Percentiles rank a stretch among this genome's conserved stretches.
phyloP scores from a whole-genome alignment of 35 echinoderm and acorn worm species.

The Hemicentrotus pulcherrimus region DNA sequence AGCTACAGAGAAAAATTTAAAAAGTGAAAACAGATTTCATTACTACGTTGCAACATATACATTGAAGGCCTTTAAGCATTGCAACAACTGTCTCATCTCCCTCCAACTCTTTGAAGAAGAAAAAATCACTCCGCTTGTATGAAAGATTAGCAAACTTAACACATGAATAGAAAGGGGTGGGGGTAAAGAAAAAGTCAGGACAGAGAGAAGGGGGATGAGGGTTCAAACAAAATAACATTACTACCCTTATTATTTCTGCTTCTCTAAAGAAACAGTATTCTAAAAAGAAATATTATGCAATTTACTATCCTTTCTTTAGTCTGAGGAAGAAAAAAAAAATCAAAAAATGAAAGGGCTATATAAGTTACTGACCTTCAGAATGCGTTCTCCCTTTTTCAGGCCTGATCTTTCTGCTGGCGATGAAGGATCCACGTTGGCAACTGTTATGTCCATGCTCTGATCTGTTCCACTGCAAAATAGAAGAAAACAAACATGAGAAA shows the following conservation, averaged over 20 bases:
- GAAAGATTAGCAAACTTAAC: neutral
- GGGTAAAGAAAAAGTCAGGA: neutral
- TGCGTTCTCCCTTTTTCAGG: conserved; percentile 75
- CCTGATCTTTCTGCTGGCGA: conserved; percentile 91
- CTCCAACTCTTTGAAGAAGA: too few species aligned
- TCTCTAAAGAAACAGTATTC: neutral
- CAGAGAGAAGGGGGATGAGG: too few species aligned
- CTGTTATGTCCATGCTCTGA: conserved; percentile 74
- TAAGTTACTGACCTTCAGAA: conserved; percentile 64
- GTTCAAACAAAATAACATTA: too few species aligned
- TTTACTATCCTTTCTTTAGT: neutral
- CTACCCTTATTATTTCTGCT: too few species aligned
- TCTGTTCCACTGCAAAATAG: conserved; percentile 70
- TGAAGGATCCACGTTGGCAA: conserved; percentile 76
- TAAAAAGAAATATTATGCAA: neutral
- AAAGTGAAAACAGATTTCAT: too few species aligned
- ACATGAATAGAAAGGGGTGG: neutral
- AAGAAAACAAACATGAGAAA: neutral
- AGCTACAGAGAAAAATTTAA: too few species aligned
- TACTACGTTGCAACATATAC: too few species aligned
- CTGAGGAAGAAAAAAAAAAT: neutral
- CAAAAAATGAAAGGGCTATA: neutral
- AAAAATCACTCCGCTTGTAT: too few species aligned
- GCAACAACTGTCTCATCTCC: too few species aligned
- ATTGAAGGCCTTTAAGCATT: too few species aligned